Conservation (phyloP, 2,888 invertebrate species). For the Campoplex capitator region DNA sequence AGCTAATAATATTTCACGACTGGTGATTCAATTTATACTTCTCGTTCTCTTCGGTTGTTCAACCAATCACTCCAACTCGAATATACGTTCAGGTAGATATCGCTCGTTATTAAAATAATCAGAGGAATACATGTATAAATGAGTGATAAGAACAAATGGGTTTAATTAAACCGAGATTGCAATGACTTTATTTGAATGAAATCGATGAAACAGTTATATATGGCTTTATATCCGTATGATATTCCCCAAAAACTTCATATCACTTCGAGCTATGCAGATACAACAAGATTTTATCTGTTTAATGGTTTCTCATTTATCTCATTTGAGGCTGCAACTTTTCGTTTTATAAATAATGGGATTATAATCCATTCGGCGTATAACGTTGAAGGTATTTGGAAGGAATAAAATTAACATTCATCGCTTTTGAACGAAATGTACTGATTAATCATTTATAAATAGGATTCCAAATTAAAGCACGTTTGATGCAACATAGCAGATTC, state of each 20-base stretch:
- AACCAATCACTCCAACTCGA: conserved; percentile 15
- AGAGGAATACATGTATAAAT: background rate
- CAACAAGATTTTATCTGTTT: background rate
- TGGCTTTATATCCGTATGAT: conserved; percentile 19
- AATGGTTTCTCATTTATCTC: background rate
- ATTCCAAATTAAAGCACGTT: background rate
- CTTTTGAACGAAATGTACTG: background rate
- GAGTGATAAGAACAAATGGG: background rate
- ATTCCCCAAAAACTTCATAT: conserved; percentile 14
- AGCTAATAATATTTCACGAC: conserved; percentile 20
- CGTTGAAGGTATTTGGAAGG: background rate
- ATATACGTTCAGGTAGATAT: conserved; percentile 12
- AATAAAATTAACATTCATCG: background rate
- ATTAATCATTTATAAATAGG: background rate
- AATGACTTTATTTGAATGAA: conserved; percentile 29
- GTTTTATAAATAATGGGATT: background rate
- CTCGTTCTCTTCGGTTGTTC: conserved; percentile 13
- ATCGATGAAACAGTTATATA: conserved; percentile 54
- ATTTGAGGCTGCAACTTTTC: background rate
- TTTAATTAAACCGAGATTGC: background rate
- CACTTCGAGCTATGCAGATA: background rate
- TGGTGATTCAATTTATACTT: conserved; percentile 26
- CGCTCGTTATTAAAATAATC: conserved; percentile 20
- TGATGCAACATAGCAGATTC: too few relatives aligned
- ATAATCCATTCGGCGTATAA: background rate